Evolutionary conservation across 2,797 vertebrate species (phyloP).

Genomic region (Aulostomus chinensis): DNA sequence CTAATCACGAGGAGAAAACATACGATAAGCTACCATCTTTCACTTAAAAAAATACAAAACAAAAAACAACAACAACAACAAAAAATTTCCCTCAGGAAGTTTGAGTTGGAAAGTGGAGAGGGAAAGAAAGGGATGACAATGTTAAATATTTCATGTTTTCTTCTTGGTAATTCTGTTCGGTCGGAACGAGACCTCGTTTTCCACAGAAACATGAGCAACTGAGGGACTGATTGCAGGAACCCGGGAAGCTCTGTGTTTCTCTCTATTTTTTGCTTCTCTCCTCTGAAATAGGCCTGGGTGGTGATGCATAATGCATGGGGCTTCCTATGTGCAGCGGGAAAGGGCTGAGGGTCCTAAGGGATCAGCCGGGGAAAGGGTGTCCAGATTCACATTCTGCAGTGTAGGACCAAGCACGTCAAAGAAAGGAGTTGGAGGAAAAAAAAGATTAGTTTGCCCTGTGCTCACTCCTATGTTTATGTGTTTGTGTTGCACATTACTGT

Average conservation of each 20-base stretch:
- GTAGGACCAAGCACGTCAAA: constrained; percentile 11
- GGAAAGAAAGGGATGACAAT: constrained; percentile 46
- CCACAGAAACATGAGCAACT: constrained; percentile 59
- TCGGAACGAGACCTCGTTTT: constrained; percentile 66
- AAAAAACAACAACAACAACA: no score
- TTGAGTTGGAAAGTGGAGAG: constrained; percentile 34
- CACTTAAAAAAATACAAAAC: constrained; percentile 4
- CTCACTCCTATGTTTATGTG: constrained; percentile 9
- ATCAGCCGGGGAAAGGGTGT: constrained; percentile 61
- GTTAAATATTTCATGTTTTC: constrained; percentile 76
- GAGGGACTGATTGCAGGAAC: constrained; percentile 62
- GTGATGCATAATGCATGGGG: constrained; percentile 74
- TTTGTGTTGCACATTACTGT: constrained; percentile 6
- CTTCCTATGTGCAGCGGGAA: constrained; percentile 66
- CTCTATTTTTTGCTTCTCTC: constrained; percentile 55
- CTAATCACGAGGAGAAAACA: constrained; percentile 30
- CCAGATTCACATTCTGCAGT: constrained; percentile 55
- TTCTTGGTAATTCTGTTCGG: constrained; percentile 66
- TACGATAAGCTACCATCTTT: constrained; percentile 12
- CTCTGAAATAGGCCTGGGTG: constrained; percentile 66
- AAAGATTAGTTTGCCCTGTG: constrained; percentile 24
- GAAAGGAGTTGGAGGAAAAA: constrained; percentile 19
- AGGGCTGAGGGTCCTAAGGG: constrained; percentile 65
- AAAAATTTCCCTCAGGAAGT: constrained; percentile 48
- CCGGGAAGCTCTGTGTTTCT: constrained; percentile 59